Percentiles rank a stretch among this genome's conserved stretches.
phyloP scores from a whole-genome alignment of 2,113 vertebrate species.

The Oncorhynchus kisutch region DNA sequence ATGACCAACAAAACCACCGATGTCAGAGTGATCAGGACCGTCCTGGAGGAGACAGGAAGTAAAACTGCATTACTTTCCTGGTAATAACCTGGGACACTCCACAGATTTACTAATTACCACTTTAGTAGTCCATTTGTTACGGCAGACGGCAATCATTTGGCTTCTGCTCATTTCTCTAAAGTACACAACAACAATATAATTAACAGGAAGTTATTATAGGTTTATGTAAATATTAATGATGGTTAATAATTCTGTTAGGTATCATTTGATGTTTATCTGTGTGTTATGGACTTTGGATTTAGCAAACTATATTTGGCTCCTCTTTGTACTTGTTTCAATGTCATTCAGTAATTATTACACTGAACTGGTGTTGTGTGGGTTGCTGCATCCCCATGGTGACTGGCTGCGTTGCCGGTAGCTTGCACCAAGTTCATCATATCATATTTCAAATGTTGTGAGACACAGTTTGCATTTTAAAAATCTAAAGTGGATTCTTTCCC shows the following conservation, averaged over 20 bases:
- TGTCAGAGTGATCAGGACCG: conserved; percentile 90
- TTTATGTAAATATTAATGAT: too few relatives aligned
- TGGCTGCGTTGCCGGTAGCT: conserved; percentile 50
- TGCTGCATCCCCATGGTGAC: conserved; percentile 33
- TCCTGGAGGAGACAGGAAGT: conserved; percentile 68
- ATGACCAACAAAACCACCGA: conserved; percentile 95
- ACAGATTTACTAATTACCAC: neutral
- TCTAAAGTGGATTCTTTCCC: conserved; percentile 21
- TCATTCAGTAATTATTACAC: conserved; percentile 47
- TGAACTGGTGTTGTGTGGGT: conserved; percentile 26
- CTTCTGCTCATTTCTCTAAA: neutral
- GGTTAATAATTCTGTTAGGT: too few relatives aligned
- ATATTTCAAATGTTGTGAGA: conserved; percentile 32
- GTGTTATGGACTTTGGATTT: too few relatives aligned
- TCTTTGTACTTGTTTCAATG: conserved; percentile 45
- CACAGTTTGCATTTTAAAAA: conserved; percentile 36
- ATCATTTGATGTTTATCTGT: too few relatives aligned
- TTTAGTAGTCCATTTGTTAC: neutral
- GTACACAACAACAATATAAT: too few relatives aligned
- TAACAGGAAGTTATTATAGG: too few relatives aligned
- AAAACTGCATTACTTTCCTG: neutral
- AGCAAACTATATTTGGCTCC: conserved; percentile 28
- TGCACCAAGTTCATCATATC: conserved; percentile 8
- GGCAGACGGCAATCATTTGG: too few relatives aligned
- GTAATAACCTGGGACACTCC: neutral